Evolutionary conservation across 2,797 vertebrate genomes (phyloP), one percentile per base, ranked within the genome.

Genomic region (Lithobates pipiens): DNA sequence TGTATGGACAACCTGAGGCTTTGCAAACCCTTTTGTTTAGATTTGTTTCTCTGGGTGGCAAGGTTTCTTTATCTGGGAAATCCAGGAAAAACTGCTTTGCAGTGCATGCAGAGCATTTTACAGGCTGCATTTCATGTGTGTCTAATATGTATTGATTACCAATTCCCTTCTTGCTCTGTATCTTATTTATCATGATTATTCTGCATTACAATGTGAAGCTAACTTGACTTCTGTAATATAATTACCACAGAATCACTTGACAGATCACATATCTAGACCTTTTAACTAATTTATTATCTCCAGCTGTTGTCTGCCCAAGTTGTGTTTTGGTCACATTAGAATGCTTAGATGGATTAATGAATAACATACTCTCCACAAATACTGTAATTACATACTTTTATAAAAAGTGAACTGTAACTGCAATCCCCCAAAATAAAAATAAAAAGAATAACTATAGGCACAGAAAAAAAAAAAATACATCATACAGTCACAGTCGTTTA

Each of bases 141-240:
- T 79, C 69, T 85, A 85, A 79, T 85, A 67, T n/a, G 42, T 85
- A 85, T 85, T 68, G 83, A 80, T 80, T 73, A 65, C 83, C 83
- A 67, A 67, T 85, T 65, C 54, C 15, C 57, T 54, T 65, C 69
- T 71, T 61, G 46, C 67, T n/a, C 54, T 50, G 70, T 50, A 85
- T 75, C 32, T 50, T 50, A 79, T 79, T 85, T 50, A 80, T 74
- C 77, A 73, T 77, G 65, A 84, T 85, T 80, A 80, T 80, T 36
- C 69, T 61, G 50, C 54, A 63, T 69, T 61, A 78, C 50, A 46
- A 78, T 36, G 83, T 25, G 21, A 68, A 68, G 46, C 69, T 80
- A 79, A 78, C 79, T 39, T 69, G 77, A 79, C 27, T n/a, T 13
- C 29, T 70, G 67, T 80, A 85, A 80, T 67, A 75, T 32, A 80